Base-by-base conservation (phyloP, 2,797 vertebrate genomes). In the Phaenicophaeus curvirostris region DNA sequence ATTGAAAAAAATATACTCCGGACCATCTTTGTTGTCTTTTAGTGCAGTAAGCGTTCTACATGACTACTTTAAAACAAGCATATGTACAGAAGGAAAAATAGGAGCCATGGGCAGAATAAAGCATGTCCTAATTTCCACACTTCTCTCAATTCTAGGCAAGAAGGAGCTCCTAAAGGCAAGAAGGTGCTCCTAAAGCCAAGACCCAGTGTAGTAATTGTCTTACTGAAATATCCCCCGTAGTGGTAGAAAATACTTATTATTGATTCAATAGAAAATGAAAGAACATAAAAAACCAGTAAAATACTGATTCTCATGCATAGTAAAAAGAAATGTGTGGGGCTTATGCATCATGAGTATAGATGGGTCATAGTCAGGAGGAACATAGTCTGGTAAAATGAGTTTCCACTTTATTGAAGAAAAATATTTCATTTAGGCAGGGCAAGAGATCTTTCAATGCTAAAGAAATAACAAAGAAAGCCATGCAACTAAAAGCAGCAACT, bases 1-100 rank as follows among this genome's bases (percentile, higher is more conserved):
- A 48, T 2, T 74, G 91, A 80, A 95, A 92, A 92, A 95, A 90
- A 94, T 67, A 94, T 53, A 41, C 82, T 74, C 27, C 9, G 21
- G 57, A 37, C 53, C 59, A 93, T 94, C 62, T 76, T 68, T 54
- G 59, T 66, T 95, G 77, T 1, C 89, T 96, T 86, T 65, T 35
- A 84, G 71, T 19, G 71, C 73, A 76, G 37, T n/a, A 68, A 91
- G 44, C 50, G 79, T 73, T 85, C 63, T 79, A 58, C 65, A 55
- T 7, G 2, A 62, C n/a, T 71, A 33, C 37, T 85, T 87, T 88
- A 84, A 78, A 94, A 86, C 28, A 81, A 69, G 35, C 39, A 17
- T n/a, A 27, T 30, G 57, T 5, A 13, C 30, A 79, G 67, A 91
- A 44, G 19, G 46, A 77, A 58, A 78, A 95, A 61, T 3, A 76